Conservation (phyloP, 2,797 vertebrate genomes). For the Chelon labrosus region DNA sequence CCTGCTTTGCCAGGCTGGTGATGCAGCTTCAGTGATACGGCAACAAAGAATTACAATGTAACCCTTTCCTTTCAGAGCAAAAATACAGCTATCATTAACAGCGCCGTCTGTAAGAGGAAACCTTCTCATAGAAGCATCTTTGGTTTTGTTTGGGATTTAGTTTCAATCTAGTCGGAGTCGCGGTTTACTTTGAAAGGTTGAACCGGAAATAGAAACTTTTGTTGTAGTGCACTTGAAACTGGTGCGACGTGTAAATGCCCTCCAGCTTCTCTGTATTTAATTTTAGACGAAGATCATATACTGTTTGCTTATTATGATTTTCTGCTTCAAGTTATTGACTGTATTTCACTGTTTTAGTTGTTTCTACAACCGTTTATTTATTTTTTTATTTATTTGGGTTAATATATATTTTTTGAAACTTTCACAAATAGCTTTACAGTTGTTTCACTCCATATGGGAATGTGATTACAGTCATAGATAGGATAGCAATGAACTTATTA, state of each 20-base stretch:
- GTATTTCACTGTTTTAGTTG: too few relatives aligned
- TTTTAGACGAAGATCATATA: background rate
- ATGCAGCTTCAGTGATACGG: too few relatives aligned
- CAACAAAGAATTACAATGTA: too few relatives aligned
- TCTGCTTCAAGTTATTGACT: too few relatives aligned
- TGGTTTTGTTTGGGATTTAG: background rate
- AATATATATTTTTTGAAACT: background rate
- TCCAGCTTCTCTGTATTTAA: background rate
- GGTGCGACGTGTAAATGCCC: background rate
- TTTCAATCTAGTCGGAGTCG: accelerated
- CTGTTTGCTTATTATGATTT: background rate
- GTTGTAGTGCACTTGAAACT: background rate
- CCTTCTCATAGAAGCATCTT: background rate
- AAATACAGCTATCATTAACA: too few relatives aligned
- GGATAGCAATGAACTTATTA: too few relatives aligned
- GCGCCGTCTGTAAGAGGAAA: too few relatives aligned
- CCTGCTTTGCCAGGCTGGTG: too few relatives aligned
- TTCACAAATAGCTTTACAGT: background rate
- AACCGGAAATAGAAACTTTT: background rate
- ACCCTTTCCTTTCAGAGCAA: too few relatives aligned
- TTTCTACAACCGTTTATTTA: too few relatives aligned
- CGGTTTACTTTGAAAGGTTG: conserved; percentile 35
- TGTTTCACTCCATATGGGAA: background rate
- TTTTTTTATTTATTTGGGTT: background rate
- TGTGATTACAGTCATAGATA: background rate